Percentiles rank a stretch among this genome's conserved stretches.
phyloP scores from a whole-genome alignment of 2,797 vertebrate species.

The Tokudaia tokunoshimensis region DNA sequence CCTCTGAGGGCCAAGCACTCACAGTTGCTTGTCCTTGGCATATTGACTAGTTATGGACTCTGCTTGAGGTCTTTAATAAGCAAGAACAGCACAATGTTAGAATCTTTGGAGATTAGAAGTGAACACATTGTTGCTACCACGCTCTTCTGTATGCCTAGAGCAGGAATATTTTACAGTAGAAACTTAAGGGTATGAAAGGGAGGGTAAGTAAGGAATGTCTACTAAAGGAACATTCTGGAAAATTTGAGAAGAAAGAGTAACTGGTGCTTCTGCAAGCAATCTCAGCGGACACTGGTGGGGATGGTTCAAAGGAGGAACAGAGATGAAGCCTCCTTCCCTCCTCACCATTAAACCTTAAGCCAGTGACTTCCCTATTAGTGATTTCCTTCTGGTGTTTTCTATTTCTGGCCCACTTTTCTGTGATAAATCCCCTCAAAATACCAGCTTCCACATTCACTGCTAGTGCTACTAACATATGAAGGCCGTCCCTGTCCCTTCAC shows the following conservation, averaged over 20 bases:
- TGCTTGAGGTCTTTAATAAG: too few species aligned
- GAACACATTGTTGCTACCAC: background rate
- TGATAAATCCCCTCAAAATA: background rate
- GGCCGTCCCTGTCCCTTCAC: background rate
- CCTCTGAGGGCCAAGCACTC: background rate
- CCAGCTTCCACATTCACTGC: background rate
- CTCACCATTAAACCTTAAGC: background rate
- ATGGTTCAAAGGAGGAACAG: background rate
- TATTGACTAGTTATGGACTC: background rate
- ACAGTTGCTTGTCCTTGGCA: background rate
- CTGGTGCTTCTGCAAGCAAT: background rate
- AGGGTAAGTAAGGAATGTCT: background rate
- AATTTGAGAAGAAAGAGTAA: background rate
- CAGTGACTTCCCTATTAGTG: background rate
- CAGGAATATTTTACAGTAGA: constrained; percentile 17
- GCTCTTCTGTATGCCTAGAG: background rate
- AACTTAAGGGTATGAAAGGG: background rate
- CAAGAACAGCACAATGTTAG: background rate
- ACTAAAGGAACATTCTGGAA: background rate
- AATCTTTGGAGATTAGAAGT: background rate
- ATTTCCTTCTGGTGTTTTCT: background rate
- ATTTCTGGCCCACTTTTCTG: background rate
- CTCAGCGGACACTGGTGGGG: background rate
- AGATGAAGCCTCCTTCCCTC: background rate
- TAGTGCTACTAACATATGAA: background rate